phyloP scores from a whole-genome alignment of 2,113 vertebrate species.

The Oncorhynchus mykiss region DNA sequence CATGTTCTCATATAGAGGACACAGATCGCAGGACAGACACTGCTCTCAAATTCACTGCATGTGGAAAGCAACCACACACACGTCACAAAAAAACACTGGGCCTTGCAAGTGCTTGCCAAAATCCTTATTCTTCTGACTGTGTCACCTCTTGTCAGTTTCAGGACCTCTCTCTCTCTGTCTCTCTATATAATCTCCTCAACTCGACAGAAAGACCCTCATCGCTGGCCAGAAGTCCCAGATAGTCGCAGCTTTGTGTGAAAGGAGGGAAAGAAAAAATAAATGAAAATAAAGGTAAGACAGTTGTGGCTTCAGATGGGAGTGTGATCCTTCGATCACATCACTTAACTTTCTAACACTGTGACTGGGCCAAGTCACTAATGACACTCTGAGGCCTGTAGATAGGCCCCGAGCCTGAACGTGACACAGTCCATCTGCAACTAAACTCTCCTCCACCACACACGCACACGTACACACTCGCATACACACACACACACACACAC shows the following conservation, averaged over 20 bases:
- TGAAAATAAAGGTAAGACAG: constrained; percentile 55
- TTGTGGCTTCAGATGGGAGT: constrained; percentile 77
- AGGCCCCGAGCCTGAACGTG: constrained; percentile 73
- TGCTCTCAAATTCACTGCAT: background rate
- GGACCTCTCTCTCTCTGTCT: background rate
- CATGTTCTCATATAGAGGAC: too few relatives aligned
- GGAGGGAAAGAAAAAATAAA: background rate
- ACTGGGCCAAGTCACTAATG: constrained; percentile 73
- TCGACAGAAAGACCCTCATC: background rate
- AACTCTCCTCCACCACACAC: background rate
- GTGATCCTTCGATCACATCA: constrained; percentile 75
- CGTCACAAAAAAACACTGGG: background rate
- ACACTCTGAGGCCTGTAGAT: constrained; percentile 75
- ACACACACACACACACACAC: too few relatives aligned
- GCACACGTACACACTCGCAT: background rate
- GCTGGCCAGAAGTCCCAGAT: constrained; percentile 58
- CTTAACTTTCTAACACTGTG: constrained; percentile 71
- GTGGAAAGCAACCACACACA: background rate
- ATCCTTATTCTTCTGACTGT: background rate
- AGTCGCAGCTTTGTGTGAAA: constrained; percentile 43
- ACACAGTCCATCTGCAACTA: constrained; percentile 73
- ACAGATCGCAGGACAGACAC: background rate
- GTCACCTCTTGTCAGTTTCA: background rate
- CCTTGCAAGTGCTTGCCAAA: background rate
- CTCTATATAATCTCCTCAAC: constrained; percentile 2